These are phyloP conservation scores for Drosophila arawakana DNA, from an alignment of 1,140 invertebrate species.

Conservation along the genomic window DNA sequence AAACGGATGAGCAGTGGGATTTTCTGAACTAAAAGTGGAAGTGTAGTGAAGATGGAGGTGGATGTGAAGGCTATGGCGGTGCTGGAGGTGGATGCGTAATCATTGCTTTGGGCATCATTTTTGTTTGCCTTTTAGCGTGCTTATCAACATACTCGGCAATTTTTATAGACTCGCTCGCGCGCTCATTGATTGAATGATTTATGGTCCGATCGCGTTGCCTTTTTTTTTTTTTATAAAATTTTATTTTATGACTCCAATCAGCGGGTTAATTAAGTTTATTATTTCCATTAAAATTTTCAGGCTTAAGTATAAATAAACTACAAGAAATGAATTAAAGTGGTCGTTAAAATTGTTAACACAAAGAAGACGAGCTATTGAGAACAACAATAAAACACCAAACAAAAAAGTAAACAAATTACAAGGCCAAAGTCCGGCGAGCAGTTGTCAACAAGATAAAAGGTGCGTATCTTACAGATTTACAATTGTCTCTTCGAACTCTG, in stretches of 20 bases:
- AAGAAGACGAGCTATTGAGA: slow-evolving; percentile 18
- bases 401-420: not conserved
- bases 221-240: too few relatives aligned
- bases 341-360: slow-evolving; percentile 21
- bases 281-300: slow-evolving; percentile 43
- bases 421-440: slow-evolving; percentile 21
- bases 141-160: slow-evolving; percentile 26
- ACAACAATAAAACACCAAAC: slow-evolving; percentile 20
- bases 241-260: slow-evolving; percentile 30
- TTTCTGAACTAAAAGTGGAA: not conserved
- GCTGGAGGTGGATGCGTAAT: slow-evolving; percentile 3
- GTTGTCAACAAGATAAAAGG: slow-evolving; percentile 21
- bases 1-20: slow-evolving; percentile 25
- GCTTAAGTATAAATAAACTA: slow-evolving; percentile 16
- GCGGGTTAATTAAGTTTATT: slow-evolving; percentile 49
- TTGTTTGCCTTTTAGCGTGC: slow-evolving; percentile 17
- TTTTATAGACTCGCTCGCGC: slow-evolving; percentile 32
- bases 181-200: slow-evolving; percentile 50
- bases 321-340: slow-evolving; percentile 34
- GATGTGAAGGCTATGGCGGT: too few relatives aligned
- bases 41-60: too few relatives aligned
- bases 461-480: slow-evolving; percentile 24
- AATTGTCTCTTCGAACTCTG: slow-evolving; percentile 29
- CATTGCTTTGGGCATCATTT: slow-evolving; percentile 28
- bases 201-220: slow-evolving; percentile 30